Base-by-base conservation (phyloP, 35 echinoderm and acorn worm genomes). In the Heliocidaris erythrogramma region DNA sequence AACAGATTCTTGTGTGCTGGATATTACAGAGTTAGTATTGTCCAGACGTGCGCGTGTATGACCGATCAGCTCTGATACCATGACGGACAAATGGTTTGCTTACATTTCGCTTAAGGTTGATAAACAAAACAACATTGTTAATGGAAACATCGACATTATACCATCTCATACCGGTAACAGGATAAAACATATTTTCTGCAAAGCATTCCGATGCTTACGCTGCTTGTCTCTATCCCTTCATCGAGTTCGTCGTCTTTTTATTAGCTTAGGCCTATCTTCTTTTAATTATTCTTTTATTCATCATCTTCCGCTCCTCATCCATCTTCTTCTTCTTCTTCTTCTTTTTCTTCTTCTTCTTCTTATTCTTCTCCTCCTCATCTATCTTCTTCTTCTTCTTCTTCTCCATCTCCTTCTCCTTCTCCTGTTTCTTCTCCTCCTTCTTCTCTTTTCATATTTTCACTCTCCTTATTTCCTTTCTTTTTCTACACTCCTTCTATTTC, bases 101-200 rank as follows among this genome's bases (percentile, higher is more conserved):
- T 78, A n/a, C 2, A n/a, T 78, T 27, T 27, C 65, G 21, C 65
- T 78, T 78, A 27, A 78, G 65, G 18, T 47, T 89, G 87, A 48
- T 89, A 89, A 89, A 89, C 30, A 89, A 89, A 89, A 35, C 87
- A 89, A 89, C 87, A 89, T 12, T 13, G 32, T 89, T 89, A 89
- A 89, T 89, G 87, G 87, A 89, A 89, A 89, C 87, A 89, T 89
- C 17, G 87, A 47, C 87, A 89, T 89, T 89, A 89, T 89, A 89
- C 87, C 87, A 47, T 30, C 30, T 89, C 42, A 89, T 89, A 89
- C 87, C 87, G 87, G 87, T 78, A 78, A 78, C 27, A n/a, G 21
- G 65, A 78, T 78, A 21, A 78, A 24, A 27, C 27, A 78, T 78
- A 42, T 78, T 78, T 18, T 21, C 65, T 78, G 65, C 14, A 27